phyloP scores from a whole-genome alignment of 2,797 vertebrate genomes.

The Sebastes dallii region DNA sequence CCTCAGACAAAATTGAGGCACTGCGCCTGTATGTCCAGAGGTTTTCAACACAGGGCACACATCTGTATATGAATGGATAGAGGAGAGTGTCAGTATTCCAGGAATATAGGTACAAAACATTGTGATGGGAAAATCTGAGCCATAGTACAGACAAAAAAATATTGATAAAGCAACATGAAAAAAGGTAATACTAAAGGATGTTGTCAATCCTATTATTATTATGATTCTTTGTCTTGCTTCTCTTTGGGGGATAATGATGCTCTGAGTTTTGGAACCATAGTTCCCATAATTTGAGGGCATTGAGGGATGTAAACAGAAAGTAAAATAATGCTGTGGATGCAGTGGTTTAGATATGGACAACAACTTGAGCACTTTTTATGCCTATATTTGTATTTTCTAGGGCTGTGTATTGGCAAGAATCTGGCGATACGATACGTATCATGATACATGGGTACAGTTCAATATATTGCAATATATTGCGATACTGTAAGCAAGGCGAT shows the following conservation, averaged over 20 bases:
- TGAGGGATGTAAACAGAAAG: background rate
- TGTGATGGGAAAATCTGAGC: background rate
- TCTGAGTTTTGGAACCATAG: background rate
- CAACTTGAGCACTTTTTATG: background rate
- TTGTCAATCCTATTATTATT: too few relatives aligned
- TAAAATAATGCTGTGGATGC: background rate
- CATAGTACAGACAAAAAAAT: background rate
- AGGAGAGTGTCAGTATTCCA: background rate
- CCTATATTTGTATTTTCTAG: background rate
- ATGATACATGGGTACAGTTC: background rate
- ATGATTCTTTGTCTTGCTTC: background rate
- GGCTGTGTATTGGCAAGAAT: background rate
- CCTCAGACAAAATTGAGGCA: background rate
- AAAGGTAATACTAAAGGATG: background rate
- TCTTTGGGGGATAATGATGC: background rate
- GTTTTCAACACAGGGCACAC: constrained; percentile 4
- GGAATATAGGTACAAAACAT: background rate
- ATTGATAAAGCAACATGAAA: background rate
- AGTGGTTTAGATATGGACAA: background rate
- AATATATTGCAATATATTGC: background rate
- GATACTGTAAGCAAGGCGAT: background rate
- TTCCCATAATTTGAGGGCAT: background rate
- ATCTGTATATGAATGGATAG: background rate
- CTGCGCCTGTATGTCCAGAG: background rate
- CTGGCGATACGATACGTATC: background rate